Evolutionary conservation across 2,888 invertebrate species (phyloP).

Genomic region (Lissocephala sabroskyi): DNA sequence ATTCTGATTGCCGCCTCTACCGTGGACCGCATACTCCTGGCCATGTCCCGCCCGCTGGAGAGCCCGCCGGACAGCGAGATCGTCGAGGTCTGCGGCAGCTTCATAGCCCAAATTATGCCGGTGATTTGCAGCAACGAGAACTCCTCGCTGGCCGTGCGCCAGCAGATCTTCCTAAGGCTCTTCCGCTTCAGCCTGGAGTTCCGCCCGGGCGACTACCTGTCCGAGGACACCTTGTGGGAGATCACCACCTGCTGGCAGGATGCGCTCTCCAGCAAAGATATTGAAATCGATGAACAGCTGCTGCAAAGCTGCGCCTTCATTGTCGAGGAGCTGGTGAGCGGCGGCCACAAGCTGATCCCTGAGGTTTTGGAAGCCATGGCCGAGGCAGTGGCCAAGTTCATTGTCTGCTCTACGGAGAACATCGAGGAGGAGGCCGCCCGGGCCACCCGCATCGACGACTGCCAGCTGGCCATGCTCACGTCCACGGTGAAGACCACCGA

Average conservation of each 20-base stretch:
- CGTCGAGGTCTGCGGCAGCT: slow-evolving; percentile 74
- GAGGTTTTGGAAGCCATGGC: slow-evolving; percentile 59
- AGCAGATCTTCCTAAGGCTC: slow-evolving; percentile 72
- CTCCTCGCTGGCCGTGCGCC: slow-evolving; percentile 68
- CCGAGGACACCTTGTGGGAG: slow-evolving; percentile 75
- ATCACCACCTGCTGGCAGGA: slow-evolving; percentile 76
- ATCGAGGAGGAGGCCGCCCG: slow-evolving; percentile 48
- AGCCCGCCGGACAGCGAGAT: slow-evolving; percentile 47
- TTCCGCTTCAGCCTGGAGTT: slow-evolving; percentile 73
- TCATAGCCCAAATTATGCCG: slow-evolving; percentile 74
- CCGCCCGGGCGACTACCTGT: slow-evolving; percentile 59
- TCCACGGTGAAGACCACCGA: slow-evolving; percentile 24
- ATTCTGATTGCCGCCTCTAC: slow-evolving; percentile 66
- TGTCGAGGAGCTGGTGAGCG: slow-evolving; percentile 41
- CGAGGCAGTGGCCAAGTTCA: slow-evolving; percentile 59
- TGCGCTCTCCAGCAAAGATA: slow-evolving; percentile 71
- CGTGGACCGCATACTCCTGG: slow-evolving; percentile 64
- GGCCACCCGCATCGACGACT: slow-evolving; percentile 47
- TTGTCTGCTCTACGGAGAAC: slow-evolving; percentile 66
- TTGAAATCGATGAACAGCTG: slow-evolving; percentile 50
- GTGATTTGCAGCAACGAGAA: slow-evolving; percentile 73
- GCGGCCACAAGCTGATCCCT: no score
- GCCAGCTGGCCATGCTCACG: slow-evolving; percentile 31
- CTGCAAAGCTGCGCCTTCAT: slow-evolving; percentile 50
- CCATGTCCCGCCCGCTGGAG: slow-evolving; percentile 58